A percentile compares a stretch with the other conserved stretches of the same genome.
These are phyloP conservation scores for Thymelicus acteon DNA, from an alignment of 2,888 invertebrate genomes.

Conservation along the genomic window DNA sequence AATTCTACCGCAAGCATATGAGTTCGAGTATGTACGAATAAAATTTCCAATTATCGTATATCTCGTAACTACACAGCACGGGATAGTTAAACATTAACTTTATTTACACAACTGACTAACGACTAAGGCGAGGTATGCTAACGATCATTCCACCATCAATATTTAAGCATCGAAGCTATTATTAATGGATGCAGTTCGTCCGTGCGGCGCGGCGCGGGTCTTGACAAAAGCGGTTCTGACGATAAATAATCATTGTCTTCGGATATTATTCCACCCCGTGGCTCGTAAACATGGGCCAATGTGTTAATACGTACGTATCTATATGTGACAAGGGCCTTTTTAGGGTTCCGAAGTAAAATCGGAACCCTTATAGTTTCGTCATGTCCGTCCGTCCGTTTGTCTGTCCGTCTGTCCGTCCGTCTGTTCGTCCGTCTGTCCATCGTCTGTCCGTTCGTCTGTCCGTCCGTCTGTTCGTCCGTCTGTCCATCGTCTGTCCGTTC, in stretches of 20 bases:
- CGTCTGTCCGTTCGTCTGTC: too few relatives aligned
- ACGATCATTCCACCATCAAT: constrained; percentile 60
- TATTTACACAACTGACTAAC: constrained; percentile 36
- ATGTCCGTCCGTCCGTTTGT: too few relatives aligned
- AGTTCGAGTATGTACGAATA: not conserved
- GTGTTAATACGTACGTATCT: constrained; percentile 67
- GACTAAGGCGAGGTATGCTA: constrained; percentile 32
- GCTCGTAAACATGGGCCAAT: constrained; percentile 67
- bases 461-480: too few relatives aligned
- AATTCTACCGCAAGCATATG: too few relatives aligned
- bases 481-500: too few relatives aligned
- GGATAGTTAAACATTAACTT: constrained; percentile 23
- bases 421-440: too few relatives aligned
- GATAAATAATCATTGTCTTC: constrained; percentile 73
- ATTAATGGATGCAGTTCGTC: constrained; percentile 59
- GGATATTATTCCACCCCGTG: constrained; percentile 66
- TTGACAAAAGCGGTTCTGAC: constrained; percentile 65
- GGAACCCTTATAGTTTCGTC: too few relatives aligned
- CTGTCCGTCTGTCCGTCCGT: too few relatives aligned
- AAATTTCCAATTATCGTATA: not conserved
- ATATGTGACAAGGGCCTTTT: constrained; percentile 59
- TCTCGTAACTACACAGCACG: not conserved
- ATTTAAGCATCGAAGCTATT: constrained; percentile 58
- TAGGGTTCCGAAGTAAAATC: constrained; percentile 9
- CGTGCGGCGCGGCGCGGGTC: constrained; percentile 58